A percentile compares a stretch with the other conserved stretches of the same genome.
These are phyloP conservation scores for Neoaliturus tenellus DNA, from an alignment of 2,888 invertebrate genomes.

Conservation along the genomic window DNA sequence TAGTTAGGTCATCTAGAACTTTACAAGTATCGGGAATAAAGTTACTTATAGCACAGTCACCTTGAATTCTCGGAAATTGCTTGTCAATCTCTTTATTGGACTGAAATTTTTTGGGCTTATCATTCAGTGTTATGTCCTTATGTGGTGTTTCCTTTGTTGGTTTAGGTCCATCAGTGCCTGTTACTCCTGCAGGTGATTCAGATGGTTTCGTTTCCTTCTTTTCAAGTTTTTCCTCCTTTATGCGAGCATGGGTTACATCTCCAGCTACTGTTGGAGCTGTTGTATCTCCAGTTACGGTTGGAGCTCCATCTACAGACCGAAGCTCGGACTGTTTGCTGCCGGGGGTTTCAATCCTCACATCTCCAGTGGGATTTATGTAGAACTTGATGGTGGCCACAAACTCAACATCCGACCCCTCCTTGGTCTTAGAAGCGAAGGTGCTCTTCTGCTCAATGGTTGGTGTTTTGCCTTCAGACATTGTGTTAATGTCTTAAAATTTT, in stretches of 20 bases:
- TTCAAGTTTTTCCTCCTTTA: neutral
- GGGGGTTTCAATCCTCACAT: neutral
- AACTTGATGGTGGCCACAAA: neutral
- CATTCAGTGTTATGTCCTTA: neutral
- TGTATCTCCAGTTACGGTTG: neutral
- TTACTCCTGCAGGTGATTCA: neutral
- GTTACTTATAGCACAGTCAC: neutral
- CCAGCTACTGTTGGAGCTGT: neutral
- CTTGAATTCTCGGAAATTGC: neutral
- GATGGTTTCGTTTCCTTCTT: neutral
- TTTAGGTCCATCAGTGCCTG: neutral
- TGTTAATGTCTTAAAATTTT: no score
- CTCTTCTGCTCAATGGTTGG: slow-evolving; percentile 26
- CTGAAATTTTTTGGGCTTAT: neutral
- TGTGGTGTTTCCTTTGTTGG: neutral
- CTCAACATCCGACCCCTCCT: neutral
- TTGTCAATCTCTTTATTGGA: neutral
- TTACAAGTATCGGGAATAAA: slow-evolving; percentile 22
- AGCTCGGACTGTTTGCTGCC: neutral
- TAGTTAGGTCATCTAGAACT: neutral
- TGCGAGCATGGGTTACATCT: neutral
- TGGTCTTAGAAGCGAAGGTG: neutral
- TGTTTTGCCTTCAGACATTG: neutral
- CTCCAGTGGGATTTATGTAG: neutral
- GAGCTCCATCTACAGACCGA: neutral